These are phyloP conservation scores for Daphoenositta chrysoptera DNA, from an alignment of 2,113 vertebrate species.

Conservation along the genomic window DNA sequence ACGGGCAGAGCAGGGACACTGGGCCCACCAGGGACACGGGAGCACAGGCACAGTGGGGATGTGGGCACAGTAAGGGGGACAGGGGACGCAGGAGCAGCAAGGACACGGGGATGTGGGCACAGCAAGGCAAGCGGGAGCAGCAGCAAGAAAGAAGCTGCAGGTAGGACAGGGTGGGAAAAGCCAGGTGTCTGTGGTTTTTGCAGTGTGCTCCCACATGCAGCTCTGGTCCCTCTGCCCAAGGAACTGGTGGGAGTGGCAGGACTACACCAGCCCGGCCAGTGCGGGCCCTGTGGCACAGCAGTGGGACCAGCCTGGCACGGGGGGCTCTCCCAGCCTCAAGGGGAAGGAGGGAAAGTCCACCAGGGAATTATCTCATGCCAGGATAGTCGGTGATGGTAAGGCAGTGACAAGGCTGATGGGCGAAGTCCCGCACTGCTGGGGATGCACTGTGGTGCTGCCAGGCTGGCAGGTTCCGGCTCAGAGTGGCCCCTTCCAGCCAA, in stretches of 20 bases:
- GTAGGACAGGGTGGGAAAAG: neutral
- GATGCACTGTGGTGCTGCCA: fast-evolving
- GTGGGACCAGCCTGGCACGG: neutral
- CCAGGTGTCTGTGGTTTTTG: no score
- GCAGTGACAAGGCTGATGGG: neutral
- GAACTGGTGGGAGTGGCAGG: no score
- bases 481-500: neutral
- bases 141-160: neutral
- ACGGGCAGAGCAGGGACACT: neutral
- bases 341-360: neutral
- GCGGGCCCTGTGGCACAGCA: neutral
- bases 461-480: neutral
- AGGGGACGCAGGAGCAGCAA: neutral
- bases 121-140: fast-evolving
- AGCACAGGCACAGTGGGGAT: neutral
- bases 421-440: neutral
- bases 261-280: neutral
- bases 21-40: neutral
- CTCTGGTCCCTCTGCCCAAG: fast-evolving
- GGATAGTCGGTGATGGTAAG: fast-evolving
- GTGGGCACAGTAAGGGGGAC: neutral
- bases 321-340: fast-evolving
- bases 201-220: fast-evolving
- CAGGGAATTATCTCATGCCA: no score
- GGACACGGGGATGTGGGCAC: neutral